These are phyloP conservation scores for Hydroisotoma schaefferi DNA, from an alignment of 2,888 invertebrate species.

Conservation along the genomic window DNA sequence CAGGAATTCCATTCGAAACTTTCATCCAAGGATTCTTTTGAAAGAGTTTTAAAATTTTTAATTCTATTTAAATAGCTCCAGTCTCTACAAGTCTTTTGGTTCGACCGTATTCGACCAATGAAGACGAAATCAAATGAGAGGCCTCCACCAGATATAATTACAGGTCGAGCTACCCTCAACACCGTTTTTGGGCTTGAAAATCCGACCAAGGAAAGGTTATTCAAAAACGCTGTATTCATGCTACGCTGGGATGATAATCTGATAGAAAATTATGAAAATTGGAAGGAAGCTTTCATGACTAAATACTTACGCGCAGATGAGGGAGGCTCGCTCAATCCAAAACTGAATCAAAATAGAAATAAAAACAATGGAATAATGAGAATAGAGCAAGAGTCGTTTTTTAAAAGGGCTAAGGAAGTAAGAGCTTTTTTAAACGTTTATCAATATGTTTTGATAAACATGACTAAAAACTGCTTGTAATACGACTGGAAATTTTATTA, in stretches of 20 bases:
- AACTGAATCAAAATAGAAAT: too few species aligned
- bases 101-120: not conserved
- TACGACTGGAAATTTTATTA: not conserved
- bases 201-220: not conserved
- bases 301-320: not conserved
- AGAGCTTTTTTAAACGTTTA: not conserved
- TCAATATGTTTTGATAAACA: not conserved
- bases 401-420: not conserved
- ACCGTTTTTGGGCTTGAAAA: not conserved
- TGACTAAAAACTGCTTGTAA: not conserved
- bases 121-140: not conserved
- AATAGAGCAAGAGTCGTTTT: not conserved
- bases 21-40: not conserved
- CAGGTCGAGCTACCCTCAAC: not conserved
- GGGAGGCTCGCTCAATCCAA: too few species aligned
- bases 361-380: not conserved
- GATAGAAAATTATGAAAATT: not conserved
- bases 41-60: not conserved
- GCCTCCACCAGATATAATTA: not conserved
- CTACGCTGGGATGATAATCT: not conserved
- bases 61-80: not conserved
- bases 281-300: not conserved
- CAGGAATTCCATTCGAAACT: not conserved
- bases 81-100: not conserved
- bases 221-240: not conserved